Conservation (phyloP, 2,113 vertebrate species). For the Aphyosemion australe region DNA sequence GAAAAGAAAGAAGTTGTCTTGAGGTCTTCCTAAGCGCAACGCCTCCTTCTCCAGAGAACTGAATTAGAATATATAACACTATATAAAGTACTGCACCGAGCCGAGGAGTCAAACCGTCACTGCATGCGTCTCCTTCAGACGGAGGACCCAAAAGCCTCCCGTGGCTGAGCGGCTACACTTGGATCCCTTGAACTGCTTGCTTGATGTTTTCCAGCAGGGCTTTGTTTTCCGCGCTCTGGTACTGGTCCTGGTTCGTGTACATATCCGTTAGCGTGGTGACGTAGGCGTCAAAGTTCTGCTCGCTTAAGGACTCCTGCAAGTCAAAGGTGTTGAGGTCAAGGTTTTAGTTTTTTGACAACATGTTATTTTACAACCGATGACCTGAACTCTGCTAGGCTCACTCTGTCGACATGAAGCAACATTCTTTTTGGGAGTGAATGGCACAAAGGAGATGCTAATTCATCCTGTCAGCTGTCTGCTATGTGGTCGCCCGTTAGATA, state of each 20-base stretch:
- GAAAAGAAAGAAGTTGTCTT: constrained; percentile 74
- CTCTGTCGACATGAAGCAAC: no score
- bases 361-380: no score
- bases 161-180: constrained; percentile 88
- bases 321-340: background rate
- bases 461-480: no score
- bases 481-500: no score
- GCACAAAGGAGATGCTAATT: no score
- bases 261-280: constrained; percentile 99
- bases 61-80: constrained; percentile 91
- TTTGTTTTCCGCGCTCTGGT: constrained; percentile 99
- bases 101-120: constrained; percentile 82
- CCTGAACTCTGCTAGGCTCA: no score
- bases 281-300: constrained; percentile 99
- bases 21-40: constrained; percentile 90
- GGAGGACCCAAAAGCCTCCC: constrained; percentile 60
- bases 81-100: constrained; percentile 90
- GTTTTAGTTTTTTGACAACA: no score
- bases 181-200: constrained; percentile 99
- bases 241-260: constrained; percentile 98
- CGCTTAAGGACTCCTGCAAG: constrained; percentile 94
- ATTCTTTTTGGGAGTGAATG: no score
- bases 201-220: constrained; percentile 99
- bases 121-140: constrained; percentile 40
- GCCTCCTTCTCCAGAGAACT: constrained; percentile 82